Conservation (phyloP, 2,888 invertebrate genomes). For the Drosophila infuscata region DNA sequence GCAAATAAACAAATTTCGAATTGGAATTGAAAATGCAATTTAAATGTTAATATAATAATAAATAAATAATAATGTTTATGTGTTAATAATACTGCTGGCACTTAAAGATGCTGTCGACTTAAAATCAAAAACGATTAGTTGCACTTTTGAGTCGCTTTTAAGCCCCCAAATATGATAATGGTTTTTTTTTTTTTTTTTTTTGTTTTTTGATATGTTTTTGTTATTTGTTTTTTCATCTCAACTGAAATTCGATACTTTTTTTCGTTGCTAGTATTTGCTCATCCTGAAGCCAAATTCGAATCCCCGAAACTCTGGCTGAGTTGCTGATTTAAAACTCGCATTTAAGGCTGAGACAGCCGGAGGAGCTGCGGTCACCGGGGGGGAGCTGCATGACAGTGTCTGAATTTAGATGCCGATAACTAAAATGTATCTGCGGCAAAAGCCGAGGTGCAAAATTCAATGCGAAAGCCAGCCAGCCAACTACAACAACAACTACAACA, state of each 20-base stretch:
- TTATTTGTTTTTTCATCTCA: conserved; percentile 14
- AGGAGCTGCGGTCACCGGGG: conserved; percentile 11
- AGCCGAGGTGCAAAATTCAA: conserved; percentile 78
- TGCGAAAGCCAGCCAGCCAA: conserved; percentile 62
- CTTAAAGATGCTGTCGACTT: conserved; percentile 36
- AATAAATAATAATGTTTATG: not conserved
- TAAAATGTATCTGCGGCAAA: conserved; percentile 75
- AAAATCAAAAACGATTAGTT: conserved; percentile 49
- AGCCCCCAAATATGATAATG: not conserved
- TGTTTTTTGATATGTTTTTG: not conserved
- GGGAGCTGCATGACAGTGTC: conserved; percentile 62
- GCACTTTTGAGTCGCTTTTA: conserved; percentile 22
- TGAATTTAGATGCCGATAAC: conserved; percentile 80
- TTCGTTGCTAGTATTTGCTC: conserved; percentile 33
- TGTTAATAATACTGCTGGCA: conserved; percentile 27
- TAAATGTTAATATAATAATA: not conserved
- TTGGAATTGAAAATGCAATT: conserved; percentile 13
- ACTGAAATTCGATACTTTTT: conserved; percentile 74
- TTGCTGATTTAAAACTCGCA: conserved; percentile 18
- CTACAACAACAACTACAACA: conserved; percentile 29
- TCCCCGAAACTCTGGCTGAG: conserved; percentile 11
- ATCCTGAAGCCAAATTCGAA: conserved; percentile 23
- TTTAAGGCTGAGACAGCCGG: not conserved
- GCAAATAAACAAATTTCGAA: conserved; percentile 41
- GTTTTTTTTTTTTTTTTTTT: conserved; percentile 7